Percentiles rank a stretch among this genome's conserved stretches.
These are phyloP conservation scores for Pteria penguin DNA, from an alignment of 2,888 invertebrate species.

Conservation along the genomic window DNA sequence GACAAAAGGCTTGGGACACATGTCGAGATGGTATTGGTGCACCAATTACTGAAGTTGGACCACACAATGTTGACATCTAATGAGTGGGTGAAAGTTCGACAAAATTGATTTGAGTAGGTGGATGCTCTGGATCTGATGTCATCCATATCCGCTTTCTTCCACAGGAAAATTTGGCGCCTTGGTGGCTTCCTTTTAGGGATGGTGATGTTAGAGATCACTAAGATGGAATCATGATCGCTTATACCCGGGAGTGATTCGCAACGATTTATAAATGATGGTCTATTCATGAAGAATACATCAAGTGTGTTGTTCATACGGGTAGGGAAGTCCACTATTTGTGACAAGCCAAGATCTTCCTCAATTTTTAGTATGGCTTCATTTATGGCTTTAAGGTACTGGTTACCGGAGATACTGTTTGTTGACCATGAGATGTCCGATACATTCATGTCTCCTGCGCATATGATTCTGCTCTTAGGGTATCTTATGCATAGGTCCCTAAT, in stretches of 20 bases:
- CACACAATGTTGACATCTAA: neutral
- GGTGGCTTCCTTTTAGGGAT: neutral
- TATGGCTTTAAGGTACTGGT: neutral
- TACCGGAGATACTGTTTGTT: neutral
- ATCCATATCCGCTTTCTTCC: neutral
- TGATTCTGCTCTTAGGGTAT: neutral
- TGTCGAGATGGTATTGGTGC: no score
- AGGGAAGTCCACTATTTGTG: neutral
- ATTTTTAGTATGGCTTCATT: neutral
- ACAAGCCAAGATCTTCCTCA: neutral
- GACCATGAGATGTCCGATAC: slow-evolving; percentile 1
- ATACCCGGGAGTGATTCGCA: neutral
- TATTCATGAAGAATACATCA: neutral
- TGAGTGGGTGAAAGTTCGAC: neutral
- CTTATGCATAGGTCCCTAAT: neutral
- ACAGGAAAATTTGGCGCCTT: neutral
- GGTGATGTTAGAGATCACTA: neutral
- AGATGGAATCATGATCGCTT: neutral
- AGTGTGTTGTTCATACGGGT: neutral
- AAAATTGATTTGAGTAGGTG: neutral
- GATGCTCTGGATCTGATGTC: neutral
- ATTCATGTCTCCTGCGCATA: neutral
- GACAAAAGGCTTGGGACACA: no score
- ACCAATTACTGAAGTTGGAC: neutral
- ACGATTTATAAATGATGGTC: slow-evolving; percentile 4